phyloP scores from a whole-genome alignment of 37 sponge, comb jelly and placozoan genomes.

The Lycopodina hypogea region DNA sequence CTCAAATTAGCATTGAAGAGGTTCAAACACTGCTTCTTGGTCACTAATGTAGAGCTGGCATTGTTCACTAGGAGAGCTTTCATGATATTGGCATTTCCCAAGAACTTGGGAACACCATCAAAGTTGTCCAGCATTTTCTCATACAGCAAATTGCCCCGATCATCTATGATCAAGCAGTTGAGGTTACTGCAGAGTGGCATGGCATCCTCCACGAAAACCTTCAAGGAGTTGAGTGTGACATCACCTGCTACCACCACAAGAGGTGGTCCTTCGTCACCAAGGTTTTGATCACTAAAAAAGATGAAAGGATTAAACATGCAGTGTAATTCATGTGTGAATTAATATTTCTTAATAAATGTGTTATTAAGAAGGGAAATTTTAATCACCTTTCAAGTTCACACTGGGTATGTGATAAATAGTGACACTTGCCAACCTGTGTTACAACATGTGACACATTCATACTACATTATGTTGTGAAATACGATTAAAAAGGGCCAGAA shows the following conservation, averaged over 20 bases:
- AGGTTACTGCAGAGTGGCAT: background rate
- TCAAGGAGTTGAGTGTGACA: slow-evolving; percentile 21
- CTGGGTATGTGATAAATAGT: no score
- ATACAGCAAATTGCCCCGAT: slow-evolving; percentile 22
- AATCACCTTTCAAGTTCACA: no score
- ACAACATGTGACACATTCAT: no score
- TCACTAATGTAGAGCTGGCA: background rate
- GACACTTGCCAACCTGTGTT: no score
- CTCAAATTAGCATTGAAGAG: background rate
- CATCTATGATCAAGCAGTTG: slow-evolving; percentile 38
- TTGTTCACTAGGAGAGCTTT: background rate
- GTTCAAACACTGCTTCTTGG: slow-evolving; percentile 31
- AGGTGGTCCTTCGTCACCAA: background rate
- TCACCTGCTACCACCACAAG: slow-evolving; percentile 41
- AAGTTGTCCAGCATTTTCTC: background rate
- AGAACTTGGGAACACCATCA: background rate
- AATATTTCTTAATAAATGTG: background rate
- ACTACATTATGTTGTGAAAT: no score
- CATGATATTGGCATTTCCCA: background rate
- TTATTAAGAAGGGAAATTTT: background rate
- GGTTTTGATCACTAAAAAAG: background rate
- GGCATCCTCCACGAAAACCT: slow-evolving; percentile 12
- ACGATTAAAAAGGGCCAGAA: no score
- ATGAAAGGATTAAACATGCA: no score
- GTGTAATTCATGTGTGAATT: no score